Evolutionary conservation across 2,797 vertebrate species (phyloP).

Genomic region (Argyrosomus regius): DNA sequence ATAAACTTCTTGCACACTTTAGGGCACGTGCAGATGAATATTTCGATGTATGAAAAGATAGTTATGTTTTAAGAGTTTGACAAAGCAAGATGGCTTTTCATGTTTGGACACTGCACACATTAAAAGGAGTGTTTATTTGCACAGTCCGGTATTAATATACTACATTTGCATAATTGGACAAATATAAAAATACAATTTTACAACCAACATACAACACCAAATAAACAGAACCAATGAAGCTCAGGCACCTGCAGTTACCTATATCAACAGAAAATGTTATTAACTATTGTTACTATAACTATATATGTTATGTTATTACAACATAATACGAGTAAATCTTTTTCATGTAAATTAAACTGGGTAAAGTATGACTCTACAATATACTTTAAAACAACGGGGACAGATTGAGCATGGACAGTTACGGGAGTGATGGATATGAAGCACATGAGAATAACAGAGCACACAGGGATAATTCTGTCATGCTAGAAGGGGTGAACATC

Average conservation of each 20-base stretch:
- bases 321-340: too few species aligned
- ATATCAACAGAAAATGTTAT: too few species aligned
- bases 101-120: not conserved
- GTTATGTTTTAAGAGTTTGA: not conserved
- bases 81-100: not conserved
- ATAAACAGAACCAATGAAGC: not conserved
- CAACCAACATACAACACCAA: not conserved
- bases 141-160: not conserved
- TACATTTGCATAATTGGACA: not conserved
- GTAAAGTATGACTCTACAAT: too few species aligned
- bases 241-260: not conserved
- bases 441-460: too few species aligned
- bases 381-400: too few species aligned
- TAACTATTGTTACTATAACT: too few species aligned
- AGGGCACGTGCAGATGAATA: not conserved
- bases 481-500: too few species aligned
- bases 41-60: conserved; percentile 1
- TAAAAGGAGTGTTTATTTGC: not conserved
- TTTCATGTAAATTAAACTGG: too few species aligned
- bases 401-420: too few species aligned
- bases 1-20: not conserved
- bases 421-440: too few species aligned
- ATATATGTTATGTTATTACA: too few species aligned
- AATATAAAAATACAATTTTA: not conserved
- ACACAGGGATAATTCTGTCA: too few species aligned